Percentiles rank a stretch among this genome's conserved stretches.
Conservation (phyloP, 2,888 invertebrate species). For the Chironomus riparius region DNA sequence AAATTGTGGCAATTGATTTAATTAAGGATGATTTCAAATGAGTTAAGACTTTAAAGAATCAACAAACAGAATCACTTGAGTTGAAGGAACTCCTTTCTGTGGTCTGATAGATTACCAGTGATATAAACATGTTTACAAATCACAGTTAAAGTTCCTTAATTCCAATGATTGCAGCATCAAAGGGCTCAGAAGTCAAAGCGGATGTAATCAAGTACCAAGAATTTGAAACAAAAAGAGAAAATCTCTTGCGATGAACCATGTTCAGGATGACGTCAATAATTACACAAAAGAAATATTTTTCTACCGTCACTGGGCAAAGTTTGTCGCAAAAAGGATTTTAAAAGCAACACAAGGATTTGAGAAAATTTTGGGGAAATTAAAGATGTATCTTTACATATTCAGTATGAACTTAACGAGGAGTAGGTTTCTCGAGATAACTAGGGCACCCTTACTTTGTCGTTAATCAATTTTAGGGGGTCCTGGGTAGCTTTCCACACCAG, state of each 20-base stretch:
- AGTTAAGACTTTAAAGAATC: no score
- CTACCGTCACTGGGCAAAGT: slow-evolving; percentile 4
- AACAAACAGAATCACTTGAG: no score
- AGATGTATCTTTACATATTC: no score
- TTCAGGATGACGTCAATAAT: not conserved
- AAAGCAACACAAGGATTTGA: no score
- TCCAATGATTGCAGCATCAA: not conserved
- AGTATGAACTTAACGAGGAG: no score
- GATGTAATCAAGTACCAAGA: no score
- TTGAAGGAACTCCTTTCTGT: slow-evolving; percentile 12
- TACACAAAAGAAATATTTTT: no score
- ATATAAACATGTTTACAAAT: not conserved
- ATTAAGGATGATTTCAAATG: no score
- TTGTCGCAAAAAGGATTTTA: not conserved
- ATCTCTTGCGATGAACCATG: slow-evolving; percentile 2
- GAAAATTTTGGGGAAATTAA: not conserved
- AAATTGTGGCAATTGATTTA: not conserved
- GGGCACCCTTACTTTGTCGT: no score
- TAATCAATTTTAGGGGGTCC: no score
- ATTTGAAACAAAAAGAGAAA: not conserved
- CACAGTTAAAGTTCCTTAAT: slow-evolving; percentile 12
- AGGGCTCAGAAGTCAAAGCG: not conserved
- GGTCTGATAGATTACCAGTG: not conserved
- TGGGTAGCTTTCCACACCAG: no score
- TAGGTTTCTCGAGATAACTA: no score